Base-by-base conservation (phyloP, 2,113 vertebrate genomes). In the Felis chaus region DNA sequence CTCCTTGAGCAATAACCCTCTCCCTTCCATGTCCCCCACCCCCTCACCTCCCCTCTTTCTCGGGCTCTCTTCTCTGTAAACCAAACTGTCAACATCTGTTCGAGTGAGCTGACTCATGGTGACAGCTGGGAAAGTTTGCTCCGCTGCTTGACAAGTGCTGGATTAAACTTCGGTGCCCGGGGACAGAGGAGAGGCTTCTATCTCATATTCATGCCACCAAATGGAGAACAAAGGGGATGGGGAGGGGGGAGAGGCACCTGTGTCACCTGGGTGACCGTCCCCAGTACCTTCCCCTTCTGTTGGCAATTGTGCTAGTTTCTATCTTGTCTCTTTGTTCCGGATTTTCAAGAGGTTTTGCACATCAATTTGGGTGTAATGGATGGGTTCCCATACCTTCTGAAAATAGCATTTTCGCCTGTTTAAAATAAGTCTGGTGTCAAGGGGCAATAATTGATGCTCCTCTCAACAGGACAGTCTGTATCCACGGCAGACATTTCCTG, bases 81-180 rank as follows among this genome's bases (percentile, higher is more conserved):
- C 39, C 69, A 50, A 79, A 65, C 25, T 80, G 57, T 68, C 63
- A 31, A 36, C 13, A 53, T 95, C 61, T 73, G 19, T 88, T 91
- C 7, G 3, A 41, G 25, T 33, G 91, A 91, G 25, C 73, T 66
- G 27, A 87, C 57, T 87, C 21, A 19, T 65, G 87, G 69, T 66
- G 91, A 91, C 53, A 80, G 87, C 94, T 80, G 87, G 80, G 79
- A 36, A 95, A 93, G 9, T 76, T 61, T 92, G 45, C 21, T 27
- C 25, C 16, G 6, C 3, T 71, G 57, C 73, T 73, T 94, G 81
- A 48, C 39, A 41, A 78, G 81, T 53, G 9, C 57, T 11, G n/a
- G 80, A 57, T 89, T 96, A 11, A 65, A 41, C 48, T 73, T 76
- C 80, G 94, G 53, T 79, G n/a, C 9, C 19, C 25, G 23, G 84